These are phyloP conservation scores for Aspidoscelis tigris DNA, from an alignment of 2,113 vertebrate genomes.

Conservation along the genomic window DNA sequence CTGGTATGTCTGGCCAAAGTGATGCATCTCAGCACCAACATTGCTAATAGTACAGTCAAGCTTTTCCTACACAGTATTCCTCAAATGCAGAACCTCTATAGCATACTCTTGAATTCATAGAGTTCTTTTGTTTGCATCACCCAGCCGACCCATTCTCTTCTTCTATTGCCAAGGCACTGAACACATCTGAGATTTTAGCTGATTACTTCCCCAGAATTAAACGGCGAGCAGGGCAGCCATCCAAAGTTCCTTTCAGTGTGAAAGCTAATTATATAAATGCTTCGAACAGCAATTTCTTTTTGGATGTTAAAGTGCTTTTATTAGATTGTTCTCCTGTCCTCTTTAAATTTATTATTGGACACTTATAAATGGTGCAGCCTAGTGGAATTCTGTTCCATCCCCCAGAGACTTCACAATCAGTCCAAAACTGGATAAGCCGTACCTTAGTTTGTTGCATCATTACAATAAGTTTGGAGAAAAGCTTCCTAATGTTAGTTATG, in stretches of 20 bases:
- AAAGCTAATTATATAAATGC: conserved; percentile 81
- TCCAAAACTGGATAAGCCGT: conserved; percentile 18
- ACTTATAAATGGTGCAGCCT: conserved; percentile 64
- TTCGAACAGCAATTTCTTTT: conserved; percentile 77
- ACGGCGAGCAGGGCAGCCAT: conserved; percentile 69
- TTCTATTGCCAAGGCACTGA: conserved; percentile 66
- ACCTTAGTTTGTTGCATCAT: conserved; percentile 33
- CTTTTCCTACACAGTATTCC: conserved; percentile 45
- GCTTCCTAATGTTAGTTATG: not conserved
- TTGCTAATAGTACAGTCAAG: conserved; percentile 26
- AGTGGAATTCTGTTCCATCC: conserved; percentile 11
- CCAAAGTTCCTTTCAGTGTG: conserved; percentile 69
- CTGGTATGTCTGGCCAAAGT: no score
- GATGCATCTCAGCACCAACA: conserved; percentile 15
- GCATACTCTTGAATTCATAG: conserved; percentile 53
- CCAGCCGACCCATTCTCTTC: conserved; percentile 48
- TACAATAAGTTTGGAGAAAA: conserved; percentile 19
- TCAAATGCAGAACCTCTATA: conserved; percentile 51
- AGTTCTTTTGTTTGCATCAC: conserved; percentile 57
- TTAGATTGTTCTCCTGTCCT: conserved; percentile 79
- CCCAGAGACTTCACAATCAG: conserved; percentile 7
- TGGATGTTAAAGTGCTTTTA: conserved; percentile 76
- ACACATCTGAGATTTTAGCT: conserved; percentile 62
- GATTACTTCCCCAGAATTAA: conserved; percentile 66
- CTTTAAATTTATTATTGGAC: conserved; percentile 68